Percentiles rank a stretch among this genome's conserved stretches.
phyloP scores from a whole-genome alignment of 2,888 invertebrate genomes.

The Heliconius aoede region DNA sequence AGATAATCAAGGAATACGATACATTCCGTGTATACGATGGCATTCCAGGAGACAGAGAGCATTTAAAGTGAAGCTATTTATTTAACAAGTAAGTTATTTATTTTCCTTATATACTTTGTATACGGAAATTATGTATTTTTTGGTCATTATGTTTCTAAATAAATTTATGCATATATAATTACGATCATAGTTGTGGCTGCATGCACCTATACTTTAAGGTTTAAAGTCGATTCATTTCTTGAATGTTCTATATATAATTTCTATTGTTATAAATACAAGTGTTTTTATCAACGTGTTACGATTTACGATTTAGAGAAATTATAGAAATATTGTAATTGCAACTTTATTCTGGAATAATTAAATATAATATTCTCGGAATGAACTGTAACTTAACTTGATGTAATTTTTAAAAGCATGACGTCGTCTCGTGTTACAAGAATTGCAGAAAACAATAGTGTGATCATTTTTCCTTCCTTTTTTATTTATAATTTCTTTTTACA shows the following conservation, averaged over 20 bases:
- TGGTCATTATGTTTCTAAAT: not conserved
- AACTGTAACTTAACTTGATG: not conserved
- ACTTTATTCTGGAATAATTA: not conserved
- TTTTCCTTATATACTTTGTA: not conserved
- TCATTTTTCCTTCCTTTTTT: not conserved
- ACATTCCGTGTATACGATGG: slow-evolving; percentile 16
- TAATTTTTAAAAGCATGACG: not conserved
- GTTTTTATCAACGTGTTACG: too few relatives aligned
- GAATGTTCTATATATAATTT: too few relatives aligned
- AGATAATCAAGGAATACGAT: slow-evolving; percentile 14
- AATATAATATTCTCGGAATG: not conserved
- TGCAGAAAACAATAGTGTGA: not conserved
- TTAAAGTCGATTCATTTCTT: too few relatives aligned
- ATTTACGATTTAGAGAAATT: too few relatives aligned
- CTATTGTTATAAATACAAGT: too few relatives aligned
- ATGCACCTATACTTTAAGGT: too few relatives aligned
- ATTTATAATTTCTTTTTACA: too few relatives aligned
- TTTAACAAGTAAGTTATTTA: not conserved
- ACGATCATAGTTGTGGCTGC: too few relatives aligned
- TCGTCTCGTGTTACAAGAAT: not conserved
- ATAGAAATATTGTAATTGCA: too few relatives aligned
- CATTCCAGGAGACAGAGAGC: slow-evolving; percentile 8
- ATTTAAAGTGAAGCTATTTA: not conserved
- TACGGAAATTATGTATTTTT: not conserved
- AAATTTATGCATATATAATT: not conserved